Percentiles rank a stretch among this genome's conserved stretches.
Evolutionary conservation across 2,888 invertebrate genomes (phyloP).

Genomic region (Balanococcus diminutus): DNA sequence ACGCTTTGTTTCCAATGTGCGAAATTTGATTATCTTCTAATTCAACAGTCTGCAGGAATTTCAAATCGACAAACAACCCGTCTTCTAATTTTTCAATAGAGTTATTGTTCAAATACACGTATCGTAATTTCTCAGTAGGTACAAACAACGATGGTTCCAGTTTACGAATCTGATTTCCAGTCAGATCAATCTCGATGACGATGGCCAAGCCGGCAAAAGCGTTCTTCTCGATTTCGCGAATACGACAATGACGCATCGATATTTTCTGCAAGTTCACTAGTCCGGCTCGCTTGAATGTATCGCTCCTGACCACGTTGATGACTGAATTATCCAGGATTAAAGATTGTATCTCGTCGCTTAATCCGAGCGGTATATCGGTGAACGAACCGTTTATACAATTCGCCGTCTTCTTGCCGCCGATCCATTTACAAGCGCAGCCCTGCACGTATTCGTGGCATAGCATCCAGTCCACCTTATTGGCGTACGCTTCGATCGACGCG

Average conservation of each 20-base stretch:
- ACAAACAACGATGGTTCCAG: slow-evolving; percentile 68
- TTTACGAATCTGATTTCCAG: slow-evolving; percentile 68
- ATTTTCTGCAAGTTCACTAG: slow-evolving; percentile 83
- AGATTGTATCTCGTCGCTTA: slow-evolving; percentile 70
- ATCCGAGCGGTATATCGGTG: slow-evolving; percentile 71
- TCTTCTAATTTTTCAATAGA: slow-evolving; percentile 74
- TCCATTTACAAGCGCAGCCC: slow-evolving; percentile 82
- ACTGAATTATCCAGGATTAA: slow-evolving; percentile 76
- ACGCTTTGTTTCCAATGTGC: slow-evolving; percentile 73
- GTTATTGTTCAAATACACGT: slow-evolving; percentile 77
- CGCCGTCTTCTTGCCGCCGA: slow-evolving; percentile 81
- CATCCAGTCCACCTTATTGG: neutral
- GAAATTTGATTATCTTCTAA: slow-evolving; percentile 77
- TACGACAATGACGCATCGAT: slow-evolving; percentile 74
- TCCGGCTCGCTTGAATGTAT: slow-evolving; percentile 73
- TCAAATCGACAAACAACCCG: slow-evolving; percentile 76
- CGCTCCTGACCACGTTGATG: slow-evolving; percentile 70
- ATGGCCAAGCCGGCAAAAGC: slow-evolving; percentile 73
- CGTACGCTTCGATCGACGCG: neutral
- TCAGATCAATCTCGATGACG: slow-evolving; percentile 74
- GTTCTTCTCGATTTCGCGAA: slow-evolving; percentile 74
- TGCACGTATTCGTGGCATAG: neutral
- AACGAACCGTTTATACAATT: slow-evolving; percentile 76
- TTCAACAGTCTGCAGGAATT: slow-evolving; percentile 76
- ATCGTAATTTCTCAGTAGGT: slow-evolving; percentile 73